Evolutionary conservation across 1,140 invertebrate species (phyloP).

Genomic region (Yoshiicerus persimilis): DNA sequence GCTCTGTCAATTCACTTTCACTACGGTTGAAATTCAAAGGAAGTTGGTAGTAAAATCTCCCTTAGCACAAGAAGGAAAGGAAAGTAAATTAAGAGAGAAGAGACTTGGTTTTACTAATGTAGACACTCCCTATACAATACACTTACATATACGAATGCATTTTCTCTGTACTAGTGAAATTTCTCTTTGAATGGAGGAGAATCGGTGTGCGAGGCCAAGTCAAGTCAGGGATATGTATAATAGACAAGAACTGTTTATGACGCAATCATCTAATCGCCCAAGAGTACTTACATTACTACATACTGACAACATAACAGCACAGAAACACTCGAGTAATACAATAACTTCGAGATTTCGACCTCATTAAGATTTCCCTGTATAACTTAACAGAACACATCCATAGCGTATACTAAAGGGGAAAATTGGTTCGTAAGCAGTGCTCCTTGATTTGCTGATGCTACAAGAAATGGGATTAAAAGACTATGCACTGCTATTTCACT

Average conservation of each 20-base stretch:
- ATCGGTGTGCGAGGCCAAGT: no score
- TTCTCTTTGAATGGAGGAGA: no score
- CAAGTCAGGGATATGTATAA: no score
- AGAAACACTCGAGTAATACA: background rate
- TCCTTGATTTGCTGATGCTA: background rate
- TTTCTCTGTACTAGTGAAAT: no score
- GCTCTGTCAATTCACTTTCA: background rate
- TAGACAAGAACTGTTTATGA: background rate
- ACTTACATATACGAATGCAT: no score
- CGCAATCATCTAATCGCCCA: background rate
- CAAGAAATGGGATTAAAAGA: background rate
- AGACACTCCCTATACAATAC: no score
- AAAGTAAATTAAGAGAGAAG: background rate
- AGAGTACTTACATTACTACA: background rate
- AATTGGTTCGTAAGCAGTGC: background rate
- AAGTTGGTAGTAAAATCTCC: background rate
- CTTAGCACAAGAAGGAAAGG: background rate
- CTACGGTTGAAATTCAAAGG: background rate
- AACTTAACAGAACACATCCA: background rate
- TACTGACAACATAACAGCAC: background rate
- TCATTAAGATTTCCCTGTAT: background rate
- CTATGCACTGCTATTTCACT: background rate
- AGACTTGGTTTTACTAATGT: background rate
- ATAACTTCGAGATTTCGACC: slow-evolving; percentile 8
- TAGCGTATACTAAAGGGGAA: background rate